phyloP scores from a whole-genome alignment of 2,113 vertebrate genomes.

The Ellobius talpinus region DNA sequence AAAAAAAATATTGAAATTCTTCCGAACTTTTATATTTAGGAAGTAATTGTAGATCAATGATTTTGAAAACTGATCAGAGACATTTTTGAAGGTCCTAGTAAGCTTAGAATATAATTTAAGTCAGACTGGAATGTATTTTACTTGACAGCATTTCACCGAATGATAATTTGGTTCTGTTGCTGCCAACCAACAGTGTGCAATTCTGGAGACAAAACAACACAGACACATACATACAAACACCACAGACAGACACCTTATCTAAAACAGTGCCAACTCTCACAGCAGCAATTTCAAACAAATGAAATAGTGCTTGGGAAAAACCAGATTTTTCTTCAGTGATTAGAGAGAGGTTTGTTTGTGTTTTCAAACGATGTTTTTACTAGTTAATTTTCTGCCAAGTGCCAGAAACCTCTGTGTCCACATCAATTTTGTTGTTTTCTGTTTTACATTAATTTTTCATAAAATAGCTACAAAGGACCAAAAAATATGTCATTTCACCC shows the following conservation, averaged over 20 bases:
- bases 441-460: slow-evolving; percentile 42
- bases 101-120: slow-evolving; percentile 13
- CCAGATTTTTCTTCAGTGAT: not conserved
- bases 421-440: not conserved
- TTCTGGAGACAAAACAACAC: slow-evolving; percentile 40
- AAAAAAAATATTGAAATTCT: slow-evolving; percentile 15
- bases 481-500: not conserved
- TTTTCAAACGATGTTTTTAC: not conserved
- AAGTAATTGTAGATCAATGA: not conserved
- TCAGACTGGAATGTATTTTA: slow-evolving; percentile 6
- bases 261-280: not conserved
- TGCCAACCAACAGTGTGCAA: not conserved
- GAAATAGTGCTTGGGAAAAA: slow-evolving; percentile 42
- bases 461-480: slow-evolving; percentile 30
- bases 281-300: slow-evolving; percentile 31
- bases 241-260: not conserved
- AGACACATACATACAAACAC: not conserved
- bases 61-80: slow-evolving; percentile 33
- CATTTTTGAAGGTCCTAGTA: not conserved
- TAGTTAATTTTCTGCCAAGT: slow-evolving; percentile 31
- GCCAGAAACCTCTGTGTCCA: not conserved
- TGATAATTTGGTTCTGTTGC: slow-evolving; percentile 11
- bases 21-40: slow-evolving; percentile 22
- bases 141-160: slow-evolving; percentile 50
- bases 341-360: not conserved